phyloP scores from a whole-genome alignment of 2,113 vertebrate genomes.

The human (Homo sapiens) region GRCh38 chr16:22890501-22891000 shows the following conservation, averaged over 20 bases:
- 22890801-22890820: not conserved
- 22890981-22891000: conserved; percentile 55
- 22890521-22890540: too few species aligned
- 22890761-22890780: not conserved
- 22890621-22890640: not conserved
- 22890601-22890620: not conserved
- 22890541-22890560: not conserved
- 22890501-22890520: not conserved
- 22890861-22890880: not conserved
- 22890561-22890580: not conserved
- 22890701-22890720: not conserved
- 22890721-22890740: not conserved
- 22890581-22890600: not conserved
- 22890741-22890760: not conserved
- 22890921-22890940: not conserved
- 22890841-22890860: not conserved
- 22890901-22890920: not conserved
- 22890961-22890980: conserved; percentile 30
- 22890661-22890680: not conserved
- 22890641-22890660: not conserved
- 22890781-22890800: not conserved
- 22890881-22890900: not conserved
- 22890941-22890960: conserved; percentile 21
- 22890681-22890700: not conserved
- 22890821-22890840: not conserved